These are phyloP conservation scores for Agrochola circellaris DNA, from an alignment of 2,888 invertebrate species.

Conservation along the genomic window DNA sequence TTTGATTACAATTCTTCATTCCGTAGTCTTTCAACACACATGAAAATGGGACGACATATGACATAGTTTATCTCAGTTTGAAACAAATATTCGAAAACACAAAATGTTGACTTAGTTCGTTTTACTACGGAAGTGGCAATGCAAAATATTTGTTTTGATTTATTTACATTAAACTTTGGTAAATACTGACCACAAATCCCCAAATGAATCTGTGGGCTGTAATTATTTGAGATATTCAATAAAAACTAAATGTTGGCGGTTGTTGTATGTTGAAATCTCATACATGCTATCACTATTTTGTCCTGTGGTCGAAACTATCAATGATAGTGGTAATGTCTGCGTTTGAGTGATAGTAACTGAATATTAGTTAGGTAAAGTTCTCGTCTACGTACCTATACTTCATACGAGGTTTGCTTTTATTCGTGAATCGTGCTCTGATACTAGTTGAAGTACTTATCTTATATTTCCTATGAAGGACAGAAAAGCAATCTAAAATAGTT, in stretches of 20 bases:
- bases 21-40: neutral
- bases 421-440: neutral
- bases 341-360: neutral
- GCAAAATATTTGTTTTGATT: conserved; percentile 31
- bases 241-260: conserved; percentile 8
- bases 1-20: neutral
- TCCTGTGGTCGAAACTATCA: neutral
- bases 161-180: conserved; percentile 14
- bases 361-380: neutral
- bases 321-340: neutral
- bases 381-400: neutral
- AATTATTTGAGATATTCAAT: conserved; percentile 30
- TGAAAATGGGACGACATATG: neutral
- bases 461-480: no score
- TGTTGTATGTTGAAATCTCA: neutral
- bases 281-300: neutral
- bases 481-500: no score
- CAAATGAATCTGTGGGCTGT: conserved; percentile 10
- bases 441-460: neutral
- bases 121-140: neutral
- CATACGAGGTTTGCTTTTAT: neutral
- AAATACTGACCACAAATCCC: conserved; percentile 31
- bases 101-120: neutral
- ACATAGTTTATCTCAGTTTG: neutral
- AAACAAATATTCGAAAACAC: neutral